Percentiles rank a stretch among this genome's conserved stretches.
phyloP scores from a whole-genome alignment of 2,113 vertebrate genomes.

The Piaya cayana region DNA sequence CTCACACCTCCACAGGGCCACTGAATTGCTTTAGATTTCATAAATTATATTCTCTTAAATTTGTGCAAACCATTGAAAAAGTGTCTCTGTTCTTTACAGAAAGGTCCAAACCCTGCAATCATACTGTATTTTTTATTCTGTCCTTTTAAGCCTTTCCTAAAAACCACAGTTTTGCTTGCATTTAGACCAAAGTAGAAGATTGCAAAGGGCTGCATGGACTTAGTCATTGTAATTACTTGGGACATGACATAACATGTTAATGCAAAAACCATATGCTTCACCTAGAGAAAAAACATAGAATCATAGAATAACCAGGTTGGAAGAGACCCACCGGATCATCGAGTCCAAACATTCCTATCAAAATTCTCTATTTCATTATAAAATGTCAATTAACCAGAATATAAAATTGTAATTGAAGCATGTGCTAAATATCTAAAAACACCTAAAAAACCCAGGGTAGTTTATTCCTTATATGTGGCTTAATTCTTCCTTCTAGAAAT shows the following conservation, averaged over 20 bases:
- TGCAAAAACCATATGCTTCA: conserved; percentile 1
- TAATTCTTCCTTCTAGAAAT: neutral
- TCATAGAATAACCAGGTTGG: too few species aligned
- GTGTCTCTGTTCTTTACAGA: neutral
- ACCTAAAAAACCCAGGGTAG: neutral
- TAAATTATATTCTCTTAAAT: conserved; percentile 14
- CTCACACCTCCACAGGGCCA: neutral
- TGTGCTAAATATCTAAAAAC: neutral
- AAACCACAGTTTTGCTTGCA: neutral
- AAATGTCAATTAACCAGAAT: conserved; percentile 27
- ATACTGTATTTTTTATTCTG: neutral
- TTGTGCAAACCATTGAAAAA: neutral
- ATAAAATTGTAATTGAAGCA: conserved; percentile 2
- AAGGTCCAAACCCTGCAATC: neutral
- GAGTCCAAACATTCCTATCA: too few species aligned
- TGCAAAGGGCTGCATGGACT: neutral
- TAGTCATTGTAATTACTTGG: neutral
- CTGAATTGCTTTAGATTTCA: neutral
- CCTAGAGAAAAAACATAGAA: neutral
- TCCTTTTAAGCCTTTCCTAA: neutral
- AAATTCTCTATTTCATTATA: neutral
- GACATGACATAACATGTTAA: neutral
- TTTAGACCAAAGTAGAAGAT: neutral
- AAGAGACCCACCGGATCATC: too few species aligned
- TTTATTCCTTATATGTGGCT: neutral